Evolutionary conservation across 2,888 invertebrate genomes (phyloP), one percentile per base, ranked within the genome.

Genomic region (Tetragonisca angustula): DNA sequence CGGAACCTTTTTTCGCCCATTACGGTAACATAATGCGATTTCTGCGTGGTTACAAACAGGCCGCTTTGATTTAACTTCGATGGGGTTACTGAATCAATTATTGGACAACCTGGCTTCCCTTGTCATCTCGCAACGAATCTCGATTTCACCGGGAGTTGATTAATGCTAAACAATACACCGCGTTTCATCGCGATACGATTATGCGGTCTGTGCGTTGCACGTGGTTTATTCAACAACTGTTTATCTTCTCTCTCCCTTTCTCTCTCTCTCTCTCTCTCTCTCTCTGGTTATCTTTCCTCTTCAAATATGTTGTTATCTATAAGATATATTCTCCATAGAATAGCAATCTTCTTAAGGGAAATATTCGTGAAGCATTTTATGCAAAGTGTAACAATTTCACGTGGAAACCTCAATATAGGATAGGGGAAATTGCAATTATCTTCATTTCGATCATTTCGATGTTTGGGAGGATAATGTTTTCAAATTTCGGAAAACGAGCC

Each of bases 71-170:
- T 81, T 65, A 71, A 81, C 81, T 81, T 74, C 61, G 59, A 82
- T 24, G 81, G 43, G 70, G 81, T 81, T 64, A 56, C 70, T 19
- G 69, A 69, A 74, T 82, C 75, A 82, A 82, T 82, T 82, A 82
- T 82, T 81, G 81, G 65, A 75, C 81, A 36, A 71, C 61, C 74
- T 32, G 36, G 59, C 81, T 74, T 54, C 56, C 59, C 64, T 69
- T 70, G 70, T 81, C 70, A 70, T 69, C 43, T 74, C 17, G 49
- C 43, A 24, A 49, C 74, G 70, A 81, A 81, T 82, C 81, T 70
- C 74, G 64, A 80, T 82, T 75, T 81, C 67, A 52, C 81, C 32
- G 81, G 43, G 54, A 71, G 82, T 82, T 75, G 81, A 82, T 81
- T 82, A 82, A 82, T 75, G 52, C 43, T 61, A 75, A 82, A 82